Base-by-base conservation (phyloP, 2,113 vertebrate species). In the Lota lota region DNA sequence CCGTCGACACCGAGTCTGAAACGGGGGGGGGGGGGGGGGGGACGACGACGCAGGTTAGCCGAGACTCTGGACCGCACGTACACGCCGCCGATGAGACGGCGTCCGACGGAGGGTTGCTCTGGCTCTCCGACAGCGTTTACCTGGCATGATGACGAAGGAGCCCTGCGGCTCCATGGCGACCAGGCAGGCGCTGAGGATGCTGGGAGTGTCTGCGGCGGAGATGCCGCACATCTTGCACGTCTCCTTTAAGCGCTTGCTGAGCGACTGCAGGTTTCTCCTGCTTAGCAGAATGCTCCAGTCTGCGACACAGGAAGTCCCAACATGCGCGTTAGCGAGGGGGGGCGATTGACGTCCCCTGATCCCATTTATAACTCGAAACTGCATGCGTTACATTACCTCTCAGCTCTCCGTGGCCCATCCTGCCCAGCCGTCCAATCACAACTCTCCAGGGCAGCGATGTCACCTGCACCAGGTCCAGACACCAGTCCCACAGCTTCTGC, bases 401-500 rank as follows among this genome's bases (percentile, higher is more conserved):
- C 68, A 99, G 81, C 85, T 99, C 97, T 80, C 97, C 97, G 0
- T 99, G 97, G 58, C 97, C 97, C 90, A 99, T 95, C 79, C 97
- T 95, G 76, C 97, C 97, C 7, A 99, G 91, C 15, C 97, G 95
- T n/a, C 97, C 97, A 79, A 99, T 97, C 63, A 99, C 97, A 20
- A 99, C 96, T 82, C 97, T 95, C 97, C 97, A 99, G 0, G 97
- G 97, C 85, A 99, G 88, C 18, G 97, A 99, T 61, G 97, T 99
- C 94, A 99, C 94, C 79, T 99, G 97, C 74, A 99, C 95, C 71
- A 99, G 93, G 64, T 96, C 92, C 69, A 97, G 61, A 84, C 97
- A 99, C 97, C 97, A 99, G 20, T 99, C 97, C 97, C 97, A 99
- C 74, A 99, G 93, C 86, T 99, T 99, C 90, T 99, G 97, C 63